These are phyloP conservation scores for Leucopsar rothschildi DNA, from an alignment of 2,113 vertebrate genomes.

Conservation along the genomic window DNA sequence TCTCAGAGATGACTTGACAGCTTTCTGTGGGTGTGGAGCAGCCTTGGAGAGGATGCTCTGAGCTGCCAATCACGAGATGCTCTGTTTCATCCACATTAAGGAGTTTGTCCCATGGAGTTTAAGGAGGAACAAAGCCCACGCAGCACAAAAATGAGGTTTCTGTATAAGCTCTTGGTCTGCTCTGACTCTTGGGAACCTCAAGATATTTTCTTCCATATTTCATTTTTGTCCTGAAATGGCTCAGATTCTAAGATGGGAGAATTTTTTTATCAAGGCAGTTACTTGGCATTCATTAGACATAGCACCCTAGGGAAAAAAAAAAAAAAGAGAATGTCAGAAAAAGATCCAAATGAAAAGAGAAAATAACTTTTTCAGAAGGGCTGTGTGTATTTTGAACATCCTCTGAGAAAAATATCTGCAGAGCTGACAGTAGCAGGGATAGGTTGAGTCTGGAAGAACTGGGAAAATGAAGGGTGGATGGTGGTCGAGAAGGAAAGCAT, in stretches of 20 bases:
- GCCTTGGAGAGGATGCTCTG: background rate
- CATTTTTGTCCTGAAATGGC: background rate
- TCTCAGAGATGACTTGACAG: background rate
- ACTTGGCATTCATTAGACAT: background rate
- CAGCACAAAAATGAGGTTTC: background rate
- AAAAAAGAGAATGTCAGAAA: background rate
- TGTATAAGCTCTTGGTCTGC: background rate
- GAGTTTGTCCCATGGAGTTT: background rate
- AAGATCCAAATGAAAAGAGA: background rate
- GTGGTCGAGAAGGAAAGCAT: background rate
- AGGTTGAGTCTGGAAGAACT: background rate
- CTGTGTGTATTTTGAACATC: background rate
- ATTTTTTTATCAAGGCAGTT: background rate
- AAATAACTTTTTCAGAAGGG: background rate
- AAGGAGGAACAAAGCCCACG: background rate
- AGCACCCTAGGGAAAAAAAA: background rate
- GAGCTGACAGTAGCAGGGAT: background rate
- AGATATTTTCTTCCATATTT: background rate
- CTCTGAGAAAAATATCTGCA: background rate
- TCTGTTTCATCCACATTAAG: background rate
- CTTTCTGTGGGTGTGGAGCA: background rate
- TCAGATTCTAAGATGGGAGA: background rate
- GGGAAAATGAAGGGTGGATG: background rate
- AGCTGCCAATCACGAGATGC: background rate
- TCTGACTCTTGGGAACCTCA: background rate